Conservation (phyloP, 2,888 invertebrate genomes). For the Harpalus rufipes region DNA sequence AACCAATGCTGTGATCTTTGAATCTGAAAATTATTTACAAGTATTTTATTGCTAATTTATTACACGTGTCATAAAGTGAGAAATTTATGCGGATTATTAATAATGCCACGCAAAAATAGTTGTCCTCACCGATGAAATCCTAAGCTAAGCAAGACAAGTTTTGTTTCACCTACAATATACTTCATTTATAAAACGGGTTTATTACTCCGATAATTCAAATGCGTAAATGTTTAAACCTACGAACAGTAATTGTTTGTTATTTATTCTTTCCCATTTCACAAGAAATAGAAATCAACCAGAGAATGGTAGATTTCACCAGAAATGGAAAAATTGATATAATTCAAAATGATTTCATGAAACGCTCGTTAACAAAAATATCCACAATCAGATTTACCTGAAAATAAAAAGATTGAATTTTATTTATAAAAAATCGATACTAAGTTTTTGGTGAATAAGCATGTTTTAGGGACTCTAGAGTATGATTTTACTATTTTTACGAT, state of each 20-base stretch:
- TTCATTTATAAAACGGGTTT: not conserved
- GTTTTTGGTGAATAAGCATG: too few species aligned
- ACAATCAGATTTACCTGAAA: too few species aligned
- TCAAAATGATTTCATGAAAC: too few species aligned
- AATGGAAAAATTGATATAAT: not conserved
- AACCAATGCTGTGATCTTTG: slow-evolving; percentile 44
- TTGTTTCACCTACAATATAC: not conserved
- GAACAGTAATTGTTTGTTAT: not conserved
- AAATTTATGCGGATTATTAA: slow-evolving; percentile 37
- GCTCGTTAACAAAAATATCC: too few species aligned
- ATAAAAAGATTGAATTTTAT: too few species aligned
- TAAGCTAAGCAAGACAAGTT: not conserved
- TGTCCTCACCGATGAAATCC: not conserved
- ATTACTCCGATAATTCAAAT: not conserved
- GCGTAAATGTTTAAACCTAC: not conserved
- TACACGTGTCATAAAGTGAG: slow-evolving; percentile 13
- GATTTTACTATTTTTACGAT: too few species aligned
- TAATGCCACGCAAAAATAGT: not conserved
- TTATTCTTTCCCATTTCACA: too few species aligned
- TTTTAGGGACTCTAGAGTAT: too few species aligned
- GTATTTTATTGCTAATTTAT: slow-evolving; percentile 44
- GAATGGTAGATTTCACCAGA: not conserved
- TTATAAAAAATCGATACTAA: too few species aligned
- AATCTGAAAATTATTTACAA: slow-evolving; percentile 48
- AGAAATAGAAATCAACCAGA: too few species aligned